A percentile compares a stretch with the other conserved stretches of the same genome.
These are phyloP conservation scores for Melanotus villosus DNA, from an alignment of 2,888 invertebrate genomes.

Conservation along the genomic window DNA sequence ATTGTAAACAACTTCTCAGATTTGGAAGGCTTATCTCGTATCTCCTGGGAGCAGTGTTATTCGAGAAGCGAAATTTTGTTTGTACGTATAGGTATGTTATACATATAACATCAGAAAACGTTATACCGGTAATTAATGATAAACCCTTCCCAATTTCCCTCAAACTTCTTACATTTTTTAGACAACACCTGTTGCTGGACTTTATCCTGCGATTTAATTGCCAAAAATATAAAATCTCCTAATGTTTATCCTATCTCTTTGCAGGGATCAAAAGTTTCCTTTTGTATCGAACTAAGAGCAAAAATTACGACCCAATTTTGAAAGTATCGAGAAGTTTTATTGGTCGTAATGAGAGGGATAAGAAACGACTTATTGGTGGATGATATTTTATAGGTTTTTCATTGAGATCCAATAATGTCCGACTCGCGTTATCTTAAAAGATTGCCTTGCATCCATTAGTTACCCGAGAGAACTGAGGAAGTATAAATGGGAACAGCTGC, in stretches of 20 bases:
- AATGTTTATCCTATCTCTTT: neutral
- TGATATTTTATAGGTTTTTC: constrained; percentile 19
- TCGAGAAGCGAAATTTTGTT: too few relatives aligned
- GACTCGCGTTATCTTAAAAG: constrained; percentile 7
- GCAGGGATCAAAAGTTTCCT: neutral
- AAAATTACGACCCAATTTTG: constrained; percentile 18
- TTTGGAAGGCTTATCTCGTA: too few relatives aligned
- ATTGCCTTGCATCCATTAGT: constrained; percentile 6
- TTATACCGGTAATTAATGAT: too few relatives aligned
- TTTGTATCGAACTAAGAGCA: neutral
- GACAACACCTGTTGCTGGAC: too few relatives aligned
- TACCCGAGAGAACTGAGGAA: neutral
- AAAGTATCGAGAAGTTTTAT: constrained; percentile 15
- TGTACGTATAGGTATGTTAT: too few relatives aligned
- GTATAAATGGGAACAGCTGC: neutral
- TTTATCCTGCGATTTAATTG: too few relatives aligned
- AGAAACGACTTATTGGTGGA: constrained; percentile 16
- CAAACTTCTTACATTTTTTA: too few relatives aligned
- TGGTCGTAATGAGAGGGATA: constrained; percentile 25
- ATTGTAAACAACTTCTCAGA: too few relatives aligned
- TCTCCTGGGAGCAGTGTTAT: too few relatives aligned
- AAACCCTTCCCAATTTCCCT: too few relatives aligned
- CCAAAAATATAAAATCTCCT: neutral
- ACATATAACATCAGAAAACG: too few relatives aligned
- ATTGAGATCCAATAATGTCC: constrained; percentile 15